phyloP scores from a whole-genome alignment of 2,113 vertebrate species.

The Lagopus muta region DNA sequence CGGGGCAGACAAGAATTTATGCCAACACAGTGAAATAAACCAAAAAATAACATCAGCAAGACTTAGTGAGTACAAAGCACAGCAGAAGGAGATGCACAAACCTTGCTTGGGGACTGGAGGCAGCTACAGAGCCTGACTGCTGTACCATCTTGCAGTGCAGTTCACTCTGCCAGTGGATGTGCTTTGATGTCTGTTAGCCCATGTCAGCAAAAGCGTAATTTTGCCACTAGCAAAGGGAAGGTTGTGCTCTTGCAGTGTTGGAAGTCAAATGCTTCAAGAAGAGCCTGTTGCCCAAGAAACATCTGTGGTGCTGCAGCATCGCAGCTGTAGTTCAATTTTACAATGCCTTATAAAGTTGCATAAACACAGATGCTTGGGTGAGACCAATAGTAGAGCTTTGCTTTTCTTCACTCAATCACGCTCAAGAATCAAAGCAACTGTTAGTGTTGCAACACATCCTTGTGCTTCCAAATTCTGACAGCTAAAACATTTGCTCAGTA shows the following conservation, averaged over 20 bases:
- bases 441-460: not conserved
- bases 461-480: not conserved
- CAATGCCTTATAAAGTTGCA: not conserved
- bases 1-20: not conserved
- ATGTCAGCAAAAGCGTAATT: not conserved
- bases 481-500: not conserved
- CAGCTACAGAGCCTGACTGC: not conserved
- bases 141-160: not conserved
- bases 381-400: not conserved
- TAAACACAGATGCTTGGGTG: not conserved
- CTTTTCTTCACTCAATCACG: not conserved
- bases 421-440: not conserved
- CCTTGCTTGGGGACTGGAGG: not conserved
- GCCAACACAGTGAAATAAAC: constrained; percentile 2
- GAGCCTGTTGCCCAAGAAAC: not conserved
- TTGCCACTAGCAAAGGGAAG: not conserved
- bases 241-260: not conserved
- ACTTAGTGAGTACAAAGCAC: not conserved
- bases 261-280: not conserved
- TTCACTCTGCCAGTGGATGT: not conserved
- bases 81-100: constrained; percentile 17
- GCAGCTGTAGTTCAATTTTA: not conserved
- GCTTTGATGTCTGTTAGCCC: not conserved
- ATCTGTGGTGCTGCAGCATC: not conserved
- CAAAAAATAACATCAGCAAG: not conserved